phyloP scores from a whole-genome alignment of 2,797 vertebrate species.

The Alcedo quadribrachys region DNA sequence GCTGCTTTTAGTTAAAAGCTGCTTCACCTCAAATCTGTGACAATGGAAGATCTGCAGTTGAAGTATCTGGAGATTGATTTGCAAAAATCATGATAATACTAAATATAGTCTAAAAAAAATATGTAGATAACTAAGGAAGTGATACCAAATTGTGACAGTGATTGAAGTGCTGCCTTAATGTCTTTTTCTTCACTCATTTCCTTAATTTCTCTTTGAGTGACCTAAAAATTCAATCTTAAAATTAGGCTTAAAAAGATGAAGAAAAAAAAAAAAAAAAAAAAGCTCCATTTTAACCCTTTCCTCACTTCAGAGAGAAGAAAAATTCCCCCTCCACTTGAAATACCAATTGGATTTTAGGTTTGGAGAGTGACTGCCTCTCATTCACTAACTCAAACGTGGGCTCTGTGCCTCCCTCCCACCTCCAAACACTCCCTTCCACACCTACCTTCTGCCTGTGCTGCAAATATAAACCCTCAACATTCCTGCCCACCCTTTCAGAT shows the following conservation, averaged over 20 bases:
- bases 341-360: neutral
- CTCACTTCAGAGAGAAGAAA: neutral
- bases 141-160: neutral
- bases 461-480: neutral
- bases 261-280: too few species aligned
- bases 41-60: neutral
- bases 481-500: neutral
- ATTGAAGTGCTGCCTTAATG: neutral
- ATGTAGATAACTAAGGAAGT: neutral
- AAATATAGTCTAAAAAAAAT: neutral
- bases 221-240: neutral
- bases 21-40: neutral
- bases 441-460: neutral
- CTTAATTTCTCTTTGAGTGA: neutral
- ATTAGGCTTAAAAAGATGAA: neutral
- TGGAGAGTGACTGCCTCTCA: neutral
- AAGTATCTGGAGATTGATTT: neutral
- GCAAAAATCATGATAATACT: neutral
- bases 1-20: neutral
- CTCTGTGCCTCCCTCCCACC: neutral
- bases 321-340: neutral
- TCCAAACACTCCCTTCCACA: neutral
- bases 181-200: neutral
- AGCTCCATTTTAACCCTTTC: neutral
- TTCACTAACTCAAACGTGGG: neutral